A percentile compares a stretch with the other conserved stretches of the same genome.
Evolutionary conservation across 2,113 vertebrate species (phyloP).

Genomic region (Pedionomus torquatus): DNA sequence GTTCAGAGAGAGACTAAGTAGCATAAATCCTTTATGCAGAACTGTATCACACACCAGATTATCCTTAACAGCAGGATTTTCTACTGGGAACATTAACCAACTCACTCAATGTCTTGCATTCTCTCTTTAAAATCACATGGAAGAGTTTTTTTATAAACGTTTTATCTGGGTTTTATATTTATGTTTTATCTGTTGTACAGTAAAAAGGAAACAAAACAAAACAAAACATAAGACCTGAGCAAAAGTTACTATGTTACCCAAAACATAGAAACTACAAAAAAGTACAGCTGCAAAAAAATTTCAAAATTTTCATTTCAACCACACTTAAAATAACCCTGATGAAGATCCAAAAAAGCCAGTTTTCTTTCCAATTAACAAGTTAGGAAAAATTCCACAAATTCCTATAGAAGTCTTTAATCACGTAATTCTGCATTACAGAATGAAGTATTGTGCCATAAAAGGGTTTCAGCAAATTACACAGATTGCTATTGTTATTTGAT

Average conservation of each 20-base stretch:
- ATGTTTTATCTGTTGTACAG: too few relatives aligned
- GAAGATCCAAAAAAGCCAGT: background rate
- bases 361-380: background rate
- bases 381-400: background rate
- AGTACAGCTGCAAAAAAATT: background rate
- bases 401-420: background rate
- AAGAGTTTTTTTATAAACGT: background rate
- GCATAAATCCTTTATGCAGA: slow-evolving; percentile 23
- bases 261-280: background rate
- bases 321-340: background rate
- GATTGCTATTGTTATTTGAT: background rate
- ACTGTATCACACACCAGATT: background rate
- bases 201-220: background rate
- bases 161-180: too few relatives aligned
- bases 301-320: background rate
- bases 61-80: slow-evolving; percentile 42
- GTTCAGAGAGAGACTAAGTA: background rate
- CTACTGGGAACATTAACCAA: slow-evolving; percentile 1
- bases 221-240: background rate
- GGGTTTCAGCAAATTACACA: background rate
- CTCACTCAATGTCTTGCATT: background rate
- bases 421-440: background rate
- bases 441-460: background rate
- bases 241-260: background rate
- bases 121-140: background rate